These are phyloP conservation scores for Macroglossus sobrinus DNA, from an alignment of 2,113 vertebrate genomes.

Conservation along the genomic window DNA sequence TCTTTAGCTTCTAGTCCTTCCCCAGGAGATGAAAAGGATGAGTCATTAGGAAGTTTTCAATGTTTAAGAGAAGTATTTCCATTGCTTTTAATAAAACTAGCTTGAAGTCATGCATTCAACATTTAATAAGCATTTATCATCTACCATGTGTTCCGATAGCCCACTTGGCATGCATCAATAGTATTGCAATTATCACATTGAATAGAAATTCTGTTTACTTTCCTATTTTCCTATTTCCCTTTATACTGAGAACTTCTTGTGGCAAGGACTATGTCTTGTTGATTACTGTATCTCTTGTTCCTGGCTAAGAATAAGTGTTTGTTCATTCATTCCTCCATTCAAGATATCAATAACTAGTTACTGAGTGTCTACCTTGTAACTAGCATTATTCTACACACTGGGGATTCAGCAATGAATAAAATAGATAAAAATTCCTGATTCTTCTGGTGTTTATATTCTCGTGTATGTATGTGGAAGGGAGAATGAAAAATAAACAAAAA, in stretches of 20 bases:
- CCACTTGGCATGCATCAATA: neutral
- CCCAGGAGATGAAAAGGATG: neutral
- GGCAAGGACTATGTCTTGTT: neutral
- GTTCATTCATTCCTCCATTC: neutral
- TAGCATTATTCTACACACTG: neutral
- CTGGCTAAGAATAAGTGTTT: neutral
- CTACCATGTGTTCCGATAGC: neutral
- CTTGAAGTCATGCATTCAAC: neutral
- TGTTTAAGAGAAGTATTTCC: neutral
- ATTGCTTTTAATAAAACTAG: slow-evolving; percentile 30
- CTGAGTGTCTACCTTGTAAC: neutral
- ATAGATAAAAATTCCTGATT: neutral
- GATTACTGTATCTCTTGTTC: neutral
- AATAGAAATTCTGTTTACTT: slow-evolving; percentile 30
- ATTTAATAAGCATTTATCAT: neutral
- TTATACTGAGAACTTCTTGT: neutral
- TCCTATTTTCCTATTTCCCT: slow-evolving; percentile 2
- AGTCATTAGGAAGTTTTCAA: neutral
- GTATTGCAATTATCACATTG: neutral
- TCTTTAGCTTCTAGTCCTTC: neutral
- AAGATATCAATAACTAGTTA: neutral
- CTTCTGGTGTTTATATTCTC: neutral
- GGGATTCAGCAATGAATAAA: neutral
- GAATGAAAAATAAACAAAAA: neutral
- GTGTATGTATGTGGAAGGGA: neutral